Evolutionary conservation across 2,113 vertebrate species (phyloP), one percentile per base, ranked within the genome.

Genomic region (Castor canadensis): DNA sequence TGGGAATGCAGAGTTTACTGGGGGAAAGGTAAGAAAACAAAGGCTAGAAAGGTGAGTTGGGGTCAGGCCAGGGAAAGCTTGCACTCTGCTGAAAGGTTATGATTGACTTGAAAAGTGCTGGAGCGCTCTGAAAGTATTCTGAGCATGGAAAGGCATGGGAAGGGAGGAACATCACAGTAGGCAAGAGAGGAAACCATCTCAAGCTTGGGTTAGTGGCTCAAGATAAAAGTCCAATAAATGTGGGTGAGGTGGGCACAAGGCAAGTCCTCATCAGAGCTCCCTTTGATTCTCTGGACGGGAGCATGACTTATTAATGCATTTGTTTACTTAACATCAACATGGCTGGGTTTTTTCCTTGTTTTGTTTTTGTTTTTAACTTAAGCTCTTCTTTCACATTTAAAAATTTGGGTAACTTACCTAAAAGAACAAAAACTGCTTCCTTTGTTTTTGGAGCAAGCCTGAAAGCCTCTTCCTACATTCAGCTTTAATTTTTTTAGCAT

Each of bases 391-490:
- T 95, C 54, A 67, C 73, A 71, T 69, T 73, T 35, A 79, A 20
- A 20, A 94, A 92, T 54, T 45, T 56, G 24, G 22, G 24, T 67
- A 66, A 89, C 28, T 92, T 88, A 16, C 43, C 35, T 86, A 58
- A 91, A 96, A 91, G 38, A 91, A n/a, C 1, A 60, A 69, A 81
- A 91, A 47, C 35, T 16, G 71, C 35, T 8, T 0, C 17, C n/a
- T 79, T 60, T 86, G n/a, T 73, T 56, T 67, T 90, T 82, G 77
- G n/a, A 90, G 56, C 9, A 87, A 90, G 45, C 62, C 72, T 58
- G 52, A 22, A 92, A 71, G 54, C 19, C 66, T 92, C 52, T 87
- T 92, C 30, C 80, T 94, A 64, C 72, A 30, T 93, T 90, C 12
- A 30, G 0, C 85, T 87, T 85, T 83, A 71, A 66, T 76, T 96